A percentile compares a stretch with the other conserved stretches of the same genome.
phyloP scores from a whole-genome alignment of 2,888 invertebrate genomes.

The Folsomia manolachei region DNA sequence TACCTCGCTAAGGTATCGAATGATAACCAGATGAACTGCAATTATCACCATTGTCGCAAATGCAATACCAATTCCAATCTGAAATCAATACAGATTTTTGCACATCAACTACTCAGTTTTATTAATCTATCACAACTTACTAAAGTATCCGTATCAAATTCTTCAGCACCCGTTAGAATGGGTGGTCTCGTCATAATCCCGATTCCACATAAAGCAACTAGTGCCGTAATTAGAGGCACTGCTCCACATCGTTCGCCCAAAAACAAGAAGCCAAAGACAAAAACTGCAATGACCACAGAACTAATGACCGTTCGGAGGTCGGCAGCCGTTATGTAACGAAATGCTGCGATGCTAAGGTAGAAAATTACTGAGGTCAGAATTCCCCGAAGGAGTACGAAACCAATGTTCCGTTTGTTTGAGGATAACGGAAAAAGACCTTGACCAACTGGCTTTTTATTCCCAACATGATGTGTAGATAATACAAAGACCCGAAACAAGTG shows the following conservation, averaged over 20 bases:
- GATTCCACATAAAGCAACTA: neutral
- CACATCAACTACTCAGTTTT: no score
- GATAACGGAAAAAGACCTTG: conserved; percentile 6
- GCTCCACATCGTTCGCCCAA: neutral
- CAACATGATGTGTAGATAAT: neutral
- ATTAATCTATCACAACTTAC: neutral
- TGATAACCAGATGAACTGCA: neutral
- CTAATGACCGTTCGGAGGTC: neutral
- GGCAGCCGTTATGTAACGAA: neutral
- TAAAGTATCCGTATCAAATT: neutral
- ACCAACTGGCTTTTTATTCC: conserved; percentile 10
- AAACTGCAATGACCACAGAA: neutral
- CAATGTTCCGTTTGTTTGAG: neutral
- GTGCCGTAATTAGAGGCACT: neutral
- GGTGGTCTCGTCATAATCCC: conserved; percentile 7
- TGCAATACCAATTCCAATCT: conserved; percentile 5
- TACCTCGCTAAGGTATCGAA: neutral
- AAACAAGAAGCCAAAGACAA: neutral
- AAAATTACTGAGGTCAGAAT: neutral
- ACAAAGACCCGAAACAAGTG: neutral
- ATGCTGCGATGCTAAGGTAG: neutral
- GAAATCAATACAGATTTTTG: neutral
- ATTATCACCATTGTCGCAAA: neutral
- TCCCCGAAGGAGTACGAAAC: neutral
- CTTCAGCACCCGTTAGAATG: neutral